Percentiles rank a stretch among this genome's conserved stretches.
These are phyloP conservation scores for Collichthys lucidus DNA, from an alignment of 2,113 vertebrate genomes.

Conservation along the genomic window DNA sequence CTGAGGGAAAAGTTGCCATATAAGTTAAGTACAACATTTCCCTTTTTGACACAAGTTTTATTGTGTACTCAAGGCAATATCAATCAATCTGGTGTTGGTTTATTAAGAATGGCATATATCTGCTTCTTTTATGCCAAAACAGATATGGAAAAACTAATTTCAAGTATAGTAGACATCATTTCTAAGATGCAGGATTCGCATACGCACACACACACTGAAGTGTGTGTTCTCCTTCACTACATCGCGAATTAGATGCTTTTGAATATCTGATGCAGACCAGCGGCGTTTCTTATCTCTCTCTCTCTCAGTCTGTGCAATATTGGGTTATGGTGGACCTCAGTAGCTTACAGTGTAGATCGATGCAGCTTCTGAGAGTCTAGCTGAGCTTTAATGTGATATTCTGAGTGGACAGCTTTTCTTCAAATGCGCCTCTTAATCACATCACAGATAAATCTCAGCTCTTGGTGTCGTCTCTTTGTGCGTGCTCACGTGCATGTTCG, in stretches of 20 bases:
- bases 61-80: background rate
- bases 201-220: background rate
- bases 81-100: background rate
- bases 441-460: constrained; percentile 79
- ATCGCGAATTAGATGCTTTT: constrained; percentile 22
- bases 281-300: background rate
- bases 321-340: constrained; percentile 72
- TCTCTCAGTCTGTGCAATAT: constrained; percentile 61
- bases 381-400: constrained; percentile 81
- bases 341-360: constrained; percentile 79
- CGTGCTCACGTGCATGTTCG: background rate
- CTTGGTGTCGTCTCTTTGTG: constrained; percentile 32
- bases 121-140: background rate
- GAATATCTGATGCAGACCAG: constrained; percentile 27
- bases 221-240: background rate
- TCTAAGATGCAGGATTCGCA: background rate
- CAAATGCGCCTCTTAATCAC: constrained; percentile 84
- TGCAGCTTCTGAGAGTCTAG: constrained; percentile 77
- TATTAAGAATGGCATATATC: background rate
- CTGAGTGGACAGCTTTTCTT: constrained; percentile 83
- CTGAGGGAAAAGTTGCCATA: background rate
- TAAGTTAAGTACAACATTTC: background rate
- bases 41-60: background rate
- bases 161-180: background rate
- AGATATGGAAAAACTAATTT: background rate